Percentiles rank a stretch among this genome's conserved stretches.
Conservation (phyloP, 2,888 invertebrate species). For the Sisyra nigra region DNA sequence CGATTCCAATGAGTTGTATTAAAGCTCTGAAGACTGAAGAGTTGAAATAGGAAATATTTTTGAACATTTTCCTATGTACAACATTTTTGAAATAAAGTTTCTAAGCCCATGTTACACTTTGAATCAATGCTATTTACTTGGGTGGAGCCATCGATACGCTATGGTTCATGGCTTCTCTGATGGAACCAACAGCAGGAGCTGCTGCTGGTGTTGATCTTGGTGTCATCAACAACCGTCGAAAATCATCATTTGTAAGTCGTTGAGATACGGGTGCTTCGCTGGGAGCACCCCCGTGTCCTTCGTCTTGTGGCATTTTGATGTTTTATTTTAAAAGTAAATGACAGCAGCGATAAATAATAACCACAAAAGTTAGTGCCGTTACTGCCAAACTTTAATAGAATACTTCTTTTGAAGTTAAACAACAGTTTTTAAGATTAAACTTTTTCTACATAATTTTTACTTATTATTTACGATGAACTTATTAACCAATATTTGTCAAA, state of each 20-base stretch:
- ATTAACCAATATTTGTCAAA: too few species aligned
- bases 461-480: too few species aligned
- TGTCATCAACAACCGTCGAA: constrained; percentile 88
- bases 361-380: not conserved
- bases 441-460: too few species aligned
- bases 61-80: too few species aligned
- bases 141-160: constrained; percentile 23
- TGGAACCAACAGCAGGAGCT: constrained; percentile 41
- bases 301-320: constrained; percentile 30
- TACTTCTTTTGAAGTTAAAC: not conserved
- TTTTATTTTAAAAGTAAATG: not conserved
- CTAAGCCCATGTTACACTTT: constrained; percentile 1
- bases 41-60: too few species aligned
- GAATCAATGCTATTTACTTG: constrained; percentile 12
- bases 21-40: too few species aligned
- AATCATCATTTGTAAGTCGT: constrained; percentile 91
- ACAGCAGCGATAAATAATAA: not conserved
- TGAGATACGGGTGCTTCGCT: constrained; percentile 53
- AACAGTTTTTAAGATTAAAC: too few species aligned
- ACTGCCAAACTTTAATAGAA: not conserved
- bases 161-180: constrained; percentile 53
- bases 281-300: constrained; percentile 24
- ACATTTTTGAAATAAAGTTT: too few species aligned
- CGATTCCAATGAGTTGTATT: too few species aligned
- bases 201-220: constrained; percentile 60